phyloP scores from a whole-genome alignment of 2,797 vertebrate genomes.

The Craterocephalus amniculus region DNA sequence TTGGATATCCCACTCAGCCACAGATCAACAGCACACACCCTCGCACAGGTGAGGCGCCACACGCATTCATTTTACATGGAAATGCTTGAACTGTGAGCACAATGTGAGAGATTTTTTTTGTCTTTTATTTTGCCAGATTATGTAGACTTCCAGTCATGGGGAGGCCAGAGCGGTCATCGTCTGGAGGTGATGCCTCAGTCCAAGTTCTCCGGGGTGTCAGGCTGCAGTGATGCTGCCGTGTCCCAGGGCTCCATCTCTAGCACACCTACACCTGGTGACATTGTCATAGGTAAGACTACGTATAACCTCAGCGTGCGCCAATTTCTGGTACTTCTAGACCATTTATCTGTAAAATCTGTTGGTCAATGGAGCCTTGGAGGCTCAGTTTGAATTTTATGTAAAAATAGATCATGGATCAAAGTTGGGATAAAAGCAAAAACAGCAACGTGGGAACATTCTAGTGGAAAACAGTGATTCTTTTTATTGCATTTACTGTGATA shows the following conservation, averaged over 20 bases:
- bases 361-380: background rate
- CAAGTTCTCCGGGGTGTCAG: constrained; percentile 96
- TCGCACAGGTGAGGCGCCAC: constrained; percentile 84
- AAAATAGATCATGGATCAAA: background rate
- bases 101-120: background rate
- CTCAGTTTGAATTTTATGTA: background rate
- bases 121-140: constrained; percentile 82
- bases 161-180: constrained; percentile 90
- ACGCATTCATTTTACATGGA: background rate
- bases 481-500: background rate
- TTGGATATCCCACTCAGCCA: constrained; percentile 89
- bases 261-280: constrained; percentile 90
- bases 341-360: background rate
- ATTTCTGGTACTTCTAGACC: background rate
- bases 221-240: constrained; percentile 92
- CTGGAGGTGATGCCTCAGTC: constrained; percentile 94
- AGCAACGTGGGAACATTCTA: background rate
- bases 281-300: constrained; percentile 88
- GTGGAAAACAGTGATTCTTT: background rate
- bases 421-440: background rate
- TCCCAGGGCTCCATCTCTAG: constrained; percentile 94
- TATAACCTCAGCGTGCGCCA: too few species aligned
- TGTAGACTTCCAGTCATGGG: constrained; percentile 93
- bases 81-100: background rate
- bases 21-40: constrained; percentile 86